phyloP scores from a whole-genome alignment of 2,888 invertebrate species.

The Drosophila diplacantha region DNA sequence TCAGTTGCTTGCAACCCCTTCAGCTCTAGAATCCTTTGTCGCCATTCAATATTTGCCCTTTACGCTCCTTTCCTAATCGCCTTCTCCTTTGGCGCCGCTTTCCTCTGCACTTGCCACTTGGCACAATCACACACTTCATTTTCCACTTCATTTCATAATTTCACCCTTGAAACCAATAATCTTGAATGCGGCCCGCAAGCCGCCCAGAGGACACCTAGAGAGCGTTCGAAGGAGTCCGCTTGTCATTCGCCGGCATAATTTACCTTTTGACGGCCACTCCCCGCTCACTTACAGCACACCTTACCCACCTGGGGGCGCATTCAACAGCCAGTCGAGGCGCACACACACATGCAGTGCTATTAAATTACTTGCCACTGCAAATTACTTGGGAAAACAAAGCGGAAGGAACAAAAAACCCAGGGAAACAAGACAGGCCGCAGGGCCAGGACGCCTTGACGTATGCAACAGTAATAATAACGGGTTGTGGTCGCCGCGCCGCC shows the following conservation, averaged over 20 bases:
- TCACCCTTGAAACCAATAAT: slow-evolving; percentile 46
- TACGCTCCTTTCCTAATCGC: slow-evolving; percentile 1
- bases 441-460: slow-evolving; percentile 60
- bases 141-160: slow-evolving; percentile 47
- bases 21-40: background rate
- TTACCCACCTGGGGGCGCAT: slow-evolving; percentile 55
- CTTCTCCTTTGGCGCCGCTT: slow-evolving; percentile 22
- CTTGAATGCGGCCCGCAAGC: slow-evolving; percentile 26
- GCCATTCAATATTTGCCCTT: slow-evolving; percentile 17
- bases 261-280: slow-evolving; percentile 63
- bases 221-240: slow-evolving; percentile 12
- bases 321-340: slow-evolving; percentile 54
- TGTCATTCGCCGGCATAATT: slow-evolving; percentile 56
- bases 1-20: background rate
- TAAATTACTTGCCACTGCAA: slow-evolving; percentile 64
- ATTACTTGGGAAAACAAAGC: slow-evolving; percentile 67
- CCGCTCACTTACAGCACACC: slow-evolving; percentile 18
- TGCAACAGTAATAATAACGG: slow-evolving; percentile 68
- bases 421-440: slow-evolving; percentile 28
- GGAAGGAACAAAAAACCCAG: slow-evolving; percentile 27
- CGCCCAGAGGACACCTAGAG: slow-evolving; percentile 8
- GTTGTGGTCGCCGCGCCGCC: slow-evolving; percentile 51
- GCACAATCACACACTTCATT: slow-evolving; percentile 44
- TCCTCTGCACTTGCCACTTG: slow-evolving; percentile 27
- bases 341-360: slow-evolving; percentile 43